These are phyloP conservation scores for Hephaestus fuliginosus DNA, from an alignment of 2,797 vertebrate genomes.

Conservation along the genomic window DNA sequence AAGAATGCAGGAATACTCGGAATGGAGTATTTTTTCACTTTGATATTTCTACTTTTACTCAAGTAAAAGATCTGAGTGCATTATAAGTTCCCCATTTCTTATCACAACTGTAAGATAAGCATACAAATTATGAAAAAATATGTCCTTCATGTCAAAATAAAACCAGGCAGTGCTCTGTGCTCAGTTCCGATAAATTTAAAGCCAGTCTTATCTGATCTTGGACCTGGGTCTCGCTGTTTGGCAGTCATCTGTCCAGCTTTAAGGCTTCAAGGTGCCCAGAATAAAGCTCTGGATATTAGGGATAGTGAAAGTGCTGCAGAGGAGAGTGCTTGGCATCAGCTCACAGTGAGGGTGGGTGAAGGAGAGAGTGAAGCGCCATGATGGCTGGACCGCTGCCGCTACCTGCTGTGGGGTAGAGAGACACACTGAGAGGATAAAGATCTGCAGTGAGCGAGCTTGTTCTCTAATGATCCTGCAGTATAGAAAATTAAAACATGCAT, in stretches of 20 bases:
- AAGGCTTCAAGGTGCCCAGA: slow-evolving; percentile 34
- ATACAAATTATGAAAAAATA: neutral
- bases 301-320: slow-evolving; percentile 46
- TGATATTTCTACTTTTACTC: neutral
- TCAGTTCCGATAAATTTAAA: neutral
- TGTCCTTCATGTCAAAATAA: neutral
- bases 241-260: slow-evolving; percentile 5
- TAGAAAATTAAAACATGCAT: slow-evolving; percentile 52
- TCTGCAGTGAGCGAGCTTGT: slow-evolving; percentile 42
- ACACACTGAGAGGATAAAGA: slow-evolving; percentile 56
- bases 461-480: slow-evolving; percentile 60
- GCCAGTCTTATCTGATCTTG: neutral
- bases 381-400: slow-evolving; percentile 52
- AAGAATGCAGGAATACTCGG: neutral
- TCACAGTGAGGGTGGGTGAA: slow-evolving; percentile 43
- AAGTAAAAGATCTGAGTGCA: neutral
- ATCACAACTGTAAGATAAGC: neutral
- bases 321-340: slow-evolving; percentile 40
- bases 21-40: slow-evolving; percentile 1
- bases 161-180: neutral
- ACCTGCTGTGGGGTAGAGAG: slow-evolving; percentile 59
- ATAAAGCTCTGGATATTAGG: slow-evolving; percentile 20
- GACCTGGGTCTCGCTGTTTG: slow-evolving; percentile 2
- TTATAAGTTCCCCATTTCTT: neutral
- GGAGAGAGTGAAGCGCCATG: slow-evolving; percentile 44